A percentile compares a stretch with the other conserved stretches of the same genome.
Evolutionary conservation across 2,888 invertebrate species (phyloP).

Genomic region (Lordiphosa andalusiaca): DNA sequence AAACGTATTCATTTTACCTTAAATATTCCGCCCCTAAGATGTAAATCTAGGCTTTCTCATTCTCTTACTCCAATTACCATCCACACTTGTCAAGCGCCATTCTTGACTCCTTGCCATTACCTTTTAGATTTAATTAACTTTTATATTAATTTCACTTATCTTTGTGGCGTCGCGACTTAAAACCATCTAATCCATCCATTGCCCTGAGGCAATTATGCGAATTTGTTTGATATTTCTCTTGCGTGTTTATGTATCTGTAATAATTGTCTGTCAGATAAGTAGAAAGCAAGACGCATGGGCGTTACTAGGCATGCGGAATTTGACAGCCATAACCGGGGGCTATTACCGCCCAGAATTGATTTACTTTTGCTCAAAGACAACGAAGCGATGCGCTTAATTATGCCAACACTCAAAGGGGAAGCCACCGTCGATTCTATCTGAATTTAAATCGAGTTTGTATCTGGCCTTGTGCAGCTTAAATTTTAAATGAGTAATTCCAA

Average conservation of each 20-base stretch:
- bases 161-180: conserved; percentile 13
- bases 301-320: conserved; percentile 39
- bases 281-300: conserved; percentile 30
- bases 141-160: conserved; percentile 5
- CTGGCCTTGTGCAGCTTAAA: conserved; percentile 20
- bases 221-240: conserved; percentile 31
- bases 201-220: conserved; percentile 21
- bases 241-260: conserved; percentile 16
- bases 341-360: conserved; percentile 47
- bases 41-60: too few relatives aligned
- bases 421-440: not conserved
- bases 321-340: conserved; percentile 43
- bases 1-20: too few relatives aligned
- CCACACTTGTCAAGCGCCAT: too few relatives aligned
- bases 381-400: conserved; percentile 24
- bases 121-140: conserved; percentile 29
- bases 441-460: conserved; percentile 14
- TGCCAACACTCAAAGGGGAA: conserved; percentile 4
- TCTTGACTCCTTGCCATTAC: not conserved
- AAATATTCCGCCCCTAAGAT: too few relatives aligned
- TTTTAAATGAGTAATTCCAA: conserved; percentile 37
- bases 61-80: too few relatives aligned
- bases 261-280: conserved; percentile 36
- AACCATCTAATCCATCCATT: conserved; percentile 17
- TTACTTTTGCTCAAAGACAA: conserved; percentile 29